phyloP scores from a whole-genome alignment of 2,113 vertebrate genomes.

The Conger conger region DNA sequence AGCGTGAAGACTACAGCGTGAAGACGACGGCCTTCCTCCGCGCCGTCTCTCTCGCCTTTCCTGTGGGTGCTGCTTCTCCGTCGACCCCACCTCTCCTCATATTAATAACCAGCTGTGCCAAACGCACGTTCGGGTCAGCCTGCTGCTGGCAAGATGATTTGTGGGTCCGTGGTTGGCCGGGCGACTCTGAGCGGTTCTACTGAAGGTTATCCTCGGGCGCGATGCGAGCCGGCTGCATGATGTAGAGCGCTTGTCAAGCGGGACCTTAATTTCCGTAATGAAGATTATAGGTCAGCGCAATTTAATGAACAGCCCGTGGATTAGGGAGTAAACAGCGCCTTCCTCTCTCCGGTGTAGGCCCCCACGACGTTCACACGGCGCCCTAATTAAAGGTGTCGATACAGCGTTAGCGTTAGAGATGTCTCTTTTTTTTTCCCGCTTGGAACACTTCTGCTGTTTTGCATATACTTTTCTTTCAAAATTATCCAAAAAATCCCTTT shows the following conservation, averaged over 20 bases:
- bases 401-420: no score
- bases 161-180: not conserved
- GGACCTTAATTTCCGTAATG: slow-evolving; percentile 53
- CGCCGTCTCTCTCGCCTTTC: not conserved
- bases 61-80: not conserved
- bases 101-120: not conserved
- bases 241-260: slow-evolving; percentile 19
- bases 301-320: slow-evolving; percentile 54
- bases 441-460: slow-evolving; percentile 41
- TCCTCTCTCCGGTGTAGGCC: slow-evolving; percentile 13
- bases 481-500: slow-evolving; percentile 45
- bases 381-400: not conserved
- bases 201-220: slow-evolving; percentile 9
- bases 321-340: slow-evolving; percentile 41
- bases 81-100: not conserved
- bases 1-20: not conserved
- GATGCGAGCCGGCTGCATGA: not conserved
- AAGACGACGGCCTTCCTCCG: not conserved
- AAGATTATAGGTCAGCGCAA: slow-evolving; percentile 63
- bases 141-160: not conserved
- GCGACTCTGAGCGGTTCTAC: not conserved
- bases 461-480: slow-evolving; percentile 42
- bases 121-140: not conserved
- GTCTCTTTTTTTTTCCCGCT: not conserved
- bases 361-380: slow-evolving; percentile 23